These are phyloP conservation scores for Pachycephala philippinensis DNA, from an alignment of 2,113 vertebrate genomes.

Conservation along the genomic window DNA sequence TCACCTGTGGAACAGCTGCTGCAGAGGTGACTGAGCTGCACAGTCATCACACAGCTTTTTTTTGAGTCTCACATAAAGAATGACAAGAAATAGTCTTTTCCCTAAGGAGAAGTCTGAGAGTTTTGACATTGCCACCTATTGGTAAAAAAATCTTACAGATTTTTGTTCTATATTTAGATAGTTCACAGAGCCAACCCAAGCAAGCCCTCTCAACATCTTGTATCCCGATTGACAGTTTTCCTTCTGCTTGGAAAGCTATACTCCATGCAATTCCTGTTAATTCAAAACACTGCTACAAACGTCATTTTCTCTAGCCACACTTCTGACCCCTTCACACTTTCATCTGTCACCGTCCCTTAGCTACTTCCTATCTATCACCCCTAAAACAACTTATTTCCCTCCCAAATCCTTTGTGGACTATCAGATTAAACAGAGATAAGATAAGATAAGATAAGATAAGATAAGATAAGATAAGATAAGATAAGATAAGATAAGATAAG, in stretches of 20 bases:
- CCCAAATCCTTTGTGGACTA: not conserved
- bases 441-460: not conserved
- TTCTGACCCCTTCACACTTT: not conserved
- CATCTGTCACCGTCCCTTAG: not conserved
- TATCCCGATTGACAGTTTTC: not conserved
- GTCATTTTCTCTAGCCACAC: not conserved
- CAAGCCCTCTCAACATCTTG: not conserved
- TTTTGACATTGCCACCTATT: not conserved
- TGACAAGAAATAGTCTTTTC: not conserved
- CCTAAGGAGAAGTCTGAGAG: not conserved
- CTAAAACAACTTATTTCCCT: not conserved
- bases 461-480: not conserved
- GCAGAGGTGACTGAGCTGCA: not conserved
- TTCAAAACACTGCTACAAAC: not conserved
- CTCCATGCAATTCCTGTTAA: not conserved
- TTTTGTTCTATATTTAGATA: not conserved
- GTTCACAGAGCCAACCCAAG: not conserved
- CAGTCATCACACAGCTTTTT: rapidly evolving
- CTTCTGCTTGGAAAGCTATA: not conserved
- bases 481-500: not conserved
- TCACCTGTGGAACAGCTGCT: not conserved
- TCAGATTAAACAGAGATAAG: slow-evolving; percentile 8
- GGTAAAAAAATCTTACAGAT: not conserved
- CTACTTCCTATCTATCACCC: not conserved
- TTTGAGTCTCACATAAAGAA: not conserved